Evolutionary conservation across 1,140 invertebrate species (phyloP), one percentile per base, ranked within the genome.

Genomic region (Goniozus legneri): DNA sequence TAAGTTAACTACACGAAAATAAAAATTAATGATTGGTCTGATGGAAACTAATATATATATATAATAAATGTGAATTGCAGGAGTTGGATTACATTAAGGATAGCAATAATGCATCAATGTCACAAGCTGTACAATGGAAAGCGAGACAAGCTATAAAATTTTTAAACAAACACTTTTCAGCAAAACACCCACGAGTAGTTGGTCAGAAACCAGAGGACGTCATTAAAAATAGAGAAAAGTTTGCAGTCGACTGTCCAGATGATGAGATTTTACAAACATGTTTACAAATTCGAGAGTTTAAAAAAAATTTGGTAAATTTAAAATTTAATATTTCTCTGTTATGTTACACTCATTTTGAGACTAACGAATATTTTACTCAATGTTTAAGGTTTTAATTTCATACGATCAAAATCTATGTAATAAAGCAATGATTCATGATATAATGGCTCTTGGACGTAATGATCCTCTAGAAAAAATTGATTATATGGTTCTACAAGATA

Each of bases 231-330:
- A 71, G 62, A 52, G 19, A 53, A 33, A 63, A 58, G 37, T 76
- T 69, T 45, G 24, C 36, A 0, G 20, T 50, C 0, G 60, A 68
- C n/a, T 69, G 62, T 50, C 65, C 73, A 3, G 73, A 77, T 55
- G 73, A 77, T 48, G 60, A 69, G 38, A 76, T 76, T 36, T 52
- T 74, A 20, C 71, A 76, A 51, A 70, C 65, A 13, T 77, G 75
- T 44, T 49, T 75, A 16, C 65, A 75, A 56, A 65, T 77, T 24
- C 57, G 47, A 6, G 21, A 60, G 4, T 52, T 50, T 7, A 35
- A 34, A 31, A 60, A 62, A 31, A 43, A 54, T 37, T 70, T 70
- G 16, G 71, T 66, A 57, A 52, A 32, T 31, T 38, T 36, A 18
- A 40, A 31, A 13, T 27, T 27, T 6, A 27, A 27, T 27, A 27